Conservation (phyloP, 2,888 invertebrate genomes). For the Ptychoptera albimana region DNA sequence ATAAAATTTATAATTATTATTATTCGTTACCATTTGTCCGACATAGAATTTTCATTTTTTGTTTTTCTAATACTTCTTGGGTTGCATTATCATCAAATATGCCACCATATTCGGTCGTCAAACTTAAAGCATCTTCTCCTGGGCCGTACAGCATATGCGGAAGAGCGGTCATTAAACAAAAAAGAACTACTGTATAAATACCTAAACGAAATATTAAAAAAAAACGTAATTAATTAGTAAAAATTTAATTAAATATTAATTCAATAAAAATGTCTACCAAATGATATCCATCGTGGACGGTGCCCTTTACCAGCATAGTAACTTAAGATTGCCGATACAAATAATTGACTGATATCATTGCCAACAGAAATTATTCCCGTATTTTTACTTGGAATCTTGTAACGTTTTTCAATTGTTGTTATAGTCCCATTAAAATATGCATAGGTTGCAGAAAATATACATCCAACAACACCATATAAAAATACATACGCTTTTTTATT, state of each 20-base stretch:
- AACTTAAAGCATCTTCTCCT: slow-evolving; percentile 43
- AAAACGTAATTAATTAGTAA: neutral
- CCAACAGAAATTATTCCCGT: slow-evolving; percentile 57
- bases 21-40: slow-evolving; percentile 20
- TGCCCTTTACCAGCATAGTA: slow-evolving; percentile 56
- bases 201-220: slow-evolving; percentile 18
- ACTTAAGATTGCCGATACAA: slow-evolving; percentile 47
- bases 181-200: slow-evolving; percentile 40
- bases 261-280: slow-evolving; percentile 22
- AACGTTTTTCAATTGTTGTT: slow-evolving; percentile 55
- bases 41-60: slow-evolving; percentile 40
- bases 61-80: slow-evolving; percentile 30
- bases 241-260: neutral
- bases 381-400: slow-evolving; percentile 53
- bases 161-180: slow-evolving; percentile 47
- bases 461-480: slow-evolving; percentile 49
- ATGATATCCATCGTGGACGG: slow-evolving; percentile 56
- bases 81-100: slow-evolving; percentile 30
- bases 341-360: slow-evolving; percentile 54
- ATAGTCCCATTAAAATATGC: slow-evolving; percentile 60
- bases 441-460: slow-evolving; percentile 49
- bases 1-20: neutral
- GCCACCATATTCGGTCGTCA: slow-evolving; percentile 43
- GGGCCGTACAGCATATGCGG: slow-evolving; percentile 55
- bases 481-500: slow-evolving; percentile 34